Conservation (phyloP, 2,113 vertebrate species). For the Sarotherodon lohbergeri region DNA sequence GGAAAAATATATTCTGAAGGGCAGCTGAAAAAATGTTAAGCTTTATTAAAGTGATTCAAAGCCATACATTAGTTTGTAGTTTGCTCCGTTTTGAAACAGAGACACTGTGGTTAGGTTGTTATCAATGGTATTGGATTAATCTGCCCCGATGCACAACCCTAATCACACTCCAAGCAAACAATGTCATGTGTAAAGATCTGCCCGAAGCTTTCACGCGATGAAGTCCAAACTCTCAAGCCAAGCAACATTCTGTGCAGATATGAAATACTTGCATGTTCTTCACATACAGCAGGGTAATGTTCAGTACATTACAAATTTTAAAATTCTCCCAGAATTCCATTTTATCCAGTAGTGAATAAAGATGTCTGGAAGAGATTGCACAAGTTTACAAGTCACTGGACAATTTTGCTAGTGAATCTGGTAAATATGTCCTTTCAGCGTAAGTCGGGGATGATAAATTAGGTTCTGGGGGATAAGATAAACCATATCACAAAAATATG, state of each 20-base stretch:
- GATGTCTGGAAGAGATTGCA: constrained; percentile 20
- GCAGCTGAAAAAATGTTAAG: neutral
- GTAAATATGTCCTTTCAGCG: constrained; percentile 39
- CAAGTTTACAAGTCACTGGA: constrained; percentile 17
- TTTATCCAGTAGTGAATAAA: constrained; percentile 22
- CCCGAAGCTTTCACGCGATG: neutral
- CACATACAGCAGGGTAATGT: neutral
- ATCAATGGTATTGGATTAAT: neutral
- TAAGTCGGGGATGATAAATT: constrained; percentile 52
- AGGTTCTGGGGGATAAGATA: constrained; percentile 51
- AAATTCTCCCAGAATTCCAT: constrained; percentile 9
- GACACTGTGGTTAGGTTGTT: neutral
- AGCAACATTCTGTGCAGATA: neutral
- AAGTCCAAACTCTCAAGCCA: neutral
- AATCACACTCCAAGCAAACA: neutral
- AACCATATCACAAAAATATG: constrained; percentile 36
- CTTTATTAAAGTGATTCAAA: neutral
- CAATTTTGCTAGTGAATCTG: constrained; percentile 19
- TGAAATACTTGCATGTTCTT: neutral
- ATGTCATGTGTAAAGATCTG: neutral
- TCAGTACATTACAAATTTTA: neutral
- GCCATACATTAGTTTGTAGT: neutral
- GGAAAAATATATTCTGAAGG: neutral
- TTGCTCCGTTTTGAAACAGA: neutral
- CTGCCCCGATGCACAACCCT: neutral